A percentile compares a stretch with the other conserved stretches of the same genome.
These are phyloP conservation scores for Tokudaia muenninki DNA, from an alignment of 2,797 vertebrate genomes.

Conservation along the genomic window DNA sequence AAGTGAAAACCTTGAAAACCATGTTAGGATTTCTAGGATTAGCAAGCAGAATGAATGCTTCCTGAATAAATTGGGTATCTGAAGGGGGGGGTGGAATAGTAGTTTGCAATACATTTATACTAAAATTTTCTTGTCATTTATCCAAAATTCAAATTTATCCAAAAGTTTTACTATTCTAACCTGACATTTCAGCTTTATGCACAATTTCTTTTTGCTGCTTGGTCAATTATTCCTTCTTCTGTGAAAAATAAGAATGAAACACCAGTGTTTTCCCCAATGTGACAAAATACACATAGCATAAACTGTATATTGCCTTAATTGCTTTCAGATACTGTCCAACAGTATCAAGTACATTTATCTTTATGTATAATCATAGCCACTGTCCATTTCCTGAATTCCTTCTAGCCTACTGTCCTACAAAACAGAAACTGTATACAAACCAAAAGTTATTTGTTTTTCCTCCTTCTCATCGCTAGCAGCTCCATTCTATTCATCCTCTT, in stretches of 20 bases:
- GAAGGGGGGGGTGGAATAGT: background rate
- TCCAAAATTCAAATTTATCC: slow-evolving; percentile 18
- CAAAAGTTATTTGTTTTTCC: background rate
- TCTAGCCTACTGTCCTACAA: background rate
- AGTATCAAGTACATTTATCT: background rate
- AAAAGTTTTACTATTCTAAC: background rate
- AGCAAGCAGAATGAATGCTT: background rate
- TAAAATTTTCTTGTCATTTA: background rate
- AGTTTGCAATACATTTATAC: background rate
- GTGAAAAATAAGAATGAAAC: slow-evolving; percentile 2
- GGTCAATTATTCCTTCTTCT: background rate
- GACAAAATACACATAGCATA: background rate
- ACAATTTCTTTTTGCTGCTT: background rate
- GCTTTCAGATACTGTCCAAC: background rate
- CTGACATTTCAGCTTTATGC: slow-evolving; percentile 38
- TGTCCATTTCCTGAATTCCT: background rate
- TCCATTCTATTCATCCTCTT: background rate
- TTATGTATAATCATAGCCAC: background rate
- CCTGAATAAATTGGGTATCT: background rate
- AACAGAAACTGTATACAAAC: background rate
- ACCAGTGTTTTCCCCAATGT: background rate
- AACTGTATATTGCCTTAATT: background rate
- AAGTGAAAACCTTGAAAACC: background rate
- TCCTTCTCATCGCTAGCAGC: background rate
- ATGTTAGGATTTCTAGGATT: background rate